Evolutionary conservation across 2,113 vertebrate species (phyloP).

Genomic region (Gopherus flavomarginatus): DNA sequence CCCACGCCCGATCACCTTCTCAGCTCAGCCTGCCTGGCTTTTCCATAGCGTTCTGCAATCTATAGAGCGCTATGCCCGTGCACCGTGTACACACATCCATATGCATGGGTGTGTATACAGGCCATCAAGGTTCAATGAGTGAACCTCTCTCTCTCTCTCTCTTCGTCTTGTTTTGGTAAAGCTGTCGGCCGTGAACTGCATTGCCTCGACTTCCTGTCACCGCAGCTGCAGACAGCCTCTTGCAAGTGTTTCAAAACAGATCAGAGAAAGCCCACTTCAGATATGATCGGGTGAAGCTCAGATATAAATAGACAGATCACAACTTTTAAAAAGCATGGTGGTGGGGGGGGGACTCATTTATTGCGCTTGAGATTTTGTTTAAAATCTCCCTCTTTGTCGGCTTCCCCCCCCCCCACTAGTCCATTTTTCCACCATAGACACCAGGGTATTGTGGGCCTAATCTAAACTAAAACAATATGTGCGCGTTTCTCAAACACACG

Average conservation of each 20-base stretch:
- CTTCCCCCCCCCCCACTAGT: fast-evolving
- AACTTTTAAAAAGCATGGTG: background rate
- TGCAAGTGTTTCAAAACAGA: background rate
- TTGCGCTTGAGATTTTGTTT: fast-evolving
- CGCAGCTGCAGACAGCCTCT: background rate
- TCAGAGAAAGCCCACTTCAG: background rate
- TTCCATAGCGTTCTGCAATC: background rate
- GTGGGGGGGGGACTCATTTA: background rate
- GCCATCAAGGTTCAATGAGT: background rate
- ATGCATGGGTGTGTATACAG: background rate
- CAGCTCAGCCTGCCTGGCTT: background rate
- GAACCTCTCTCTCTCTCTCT: background rate
- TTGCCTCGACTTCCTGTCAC: background rate
- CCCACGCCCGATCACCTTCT: background rate
- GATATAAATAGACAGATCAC: fast-evolving
- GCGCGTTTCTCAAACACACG: background rate
- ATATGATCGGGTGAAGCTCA: fast-evolving
- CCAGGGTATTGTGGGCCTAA: background rate
- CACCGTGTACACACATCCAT: background rate
- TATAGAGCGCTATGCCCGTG: background rate
- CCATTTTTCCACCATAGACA: background rate
- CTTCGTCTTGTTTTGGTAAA: background rate
- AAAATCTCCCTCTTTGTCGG: background rate
- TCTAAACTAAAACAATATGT: fast-evolving
- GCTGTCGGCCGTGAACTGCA: background rate